Evolutionary conservation across 2,888 invertebrate species (phyloP).

Genomic region (Idaea aversata): DNA sequence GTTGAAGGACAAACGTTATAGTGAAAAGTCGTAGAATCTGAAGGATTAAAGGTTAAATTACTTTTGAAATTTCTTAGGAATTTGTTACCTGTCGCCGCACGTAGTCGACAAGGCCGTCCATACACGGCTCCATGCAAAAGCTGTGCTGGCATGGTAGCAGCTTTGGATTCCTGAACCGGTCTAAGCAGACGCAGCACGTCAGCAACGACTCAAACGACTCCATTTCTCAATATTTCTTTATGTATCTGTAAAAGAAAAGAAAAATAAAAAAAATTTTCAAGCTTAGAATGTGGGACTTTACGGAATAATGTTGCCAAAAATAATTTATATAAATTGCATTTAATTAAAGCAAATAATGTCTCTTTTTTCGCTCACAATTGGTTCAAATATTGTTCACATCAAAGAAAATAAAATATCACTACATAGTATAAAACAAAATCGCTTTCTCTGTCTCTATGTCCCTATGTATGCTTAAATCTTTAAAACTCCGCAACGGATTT

Average conservation of each 20-base stretch:
- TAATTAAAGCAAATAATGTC: too few species aligned
- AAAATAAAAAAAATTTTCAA: constrained; percentile 6
- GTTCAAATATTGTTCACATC: too few species aligned
- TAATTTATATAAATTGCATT: too few species aligned
- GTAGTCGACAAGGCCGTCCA: constrained; percentile 98
- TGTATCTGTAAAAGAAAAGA: constrained; percentile 51
- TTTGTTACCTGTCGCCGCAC: constrained; percentile 90
- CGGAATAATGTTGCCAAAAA: too few species aligned
- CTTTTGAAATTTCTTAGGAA: neutral
- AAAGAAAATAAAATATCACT: too few species aligned
- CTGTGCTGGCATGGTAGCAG: constrained; percentile 99
- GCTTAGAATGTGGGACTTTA: too few species aligned
- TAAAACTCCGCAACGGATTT: too few species aligned
- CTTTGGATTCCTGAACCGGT: constrained; percentile 98
- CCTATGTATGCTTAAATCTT: too few species aligned
- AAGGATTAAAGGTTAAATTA: neutral
- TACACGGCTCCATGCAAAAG: constrained; percentile 99
- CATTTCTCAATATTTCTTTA: constrained; percentile 79
- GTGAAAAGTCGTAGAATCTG: neutral
- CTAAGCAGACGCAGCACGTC: constrained; percentile 98
- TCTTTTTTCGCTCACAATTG: too few species aligned
- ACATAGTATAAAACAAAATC: too few species aligned
- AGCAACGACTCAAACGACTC: constrained; percentile 98
- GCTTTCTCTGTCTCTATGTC: too few species aligned
- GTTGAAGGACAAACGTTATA: constrained; percentile 7